phyloP scores from a whole-genome alignment of 1,140 invertebrate genomes.

The Drosophila santomea region DNA sequence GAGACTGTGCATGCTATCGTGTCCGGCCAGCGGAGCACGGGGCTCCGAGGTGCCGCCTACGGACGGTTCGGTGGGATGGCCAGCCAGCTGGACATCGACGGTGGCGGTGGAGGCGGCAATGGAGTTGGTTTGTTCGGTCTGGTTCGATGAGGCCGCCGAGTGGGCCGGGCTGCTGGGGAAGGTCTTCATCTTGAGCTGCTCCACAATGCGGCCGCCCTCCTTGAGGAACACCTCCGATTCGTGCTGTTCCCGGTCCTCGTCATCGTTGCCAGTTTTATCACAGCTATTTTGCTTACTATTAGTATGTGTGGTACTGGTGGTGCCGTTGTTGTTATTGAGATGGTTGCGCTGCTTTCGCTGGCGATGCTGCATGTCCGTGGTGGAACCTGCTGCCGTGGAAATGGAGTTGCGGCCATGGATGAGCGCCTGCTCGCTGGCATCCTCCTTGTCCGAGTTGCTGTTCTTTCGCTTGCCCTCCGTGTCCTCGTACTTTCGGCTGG shows the following conservation, averaged over 20 bases:
- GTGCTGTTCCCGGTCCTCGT: slow-evolving; percentile 48
- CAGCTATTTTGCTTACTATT: slow-evolving; percentile 70
- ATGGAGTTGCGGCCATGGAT: slow-evolving; percentile 53
- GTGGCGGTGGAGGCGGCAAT: slow-evolving; percentile 35
- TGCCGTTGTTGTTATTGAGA: slow-evolving; percentile 48
- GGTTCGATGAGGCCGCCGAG: slow-evolving; percentile 76
- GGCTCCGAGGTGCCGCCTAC: slow-evolving; percentile 25
- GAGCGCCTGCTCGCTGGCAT: slow-evolving; percentile 63
- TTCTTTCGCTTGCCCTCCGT: slow-evolving; percentile 76
- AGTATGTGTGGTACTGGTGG: not conserved
- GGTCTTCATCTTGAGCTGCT: slow-evolving; percentile 66
- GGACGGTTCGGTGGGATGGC: slow-evolving; percentile 39
- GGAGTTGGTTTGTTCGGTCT: slow-evolving; percentile 76
- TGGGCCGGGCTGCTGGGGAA: slow-evolving; percentile 70
- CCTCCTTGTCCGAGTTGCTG: slow-evolving; percentile 83
- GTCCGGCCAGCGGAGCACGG: slow-evolving; percentile 63
- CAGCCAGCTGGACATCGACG: slow-evolving; percentile 42
- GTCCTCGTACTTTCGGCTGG: slow-evolving; percentile 67
- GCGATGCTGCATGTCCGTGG: slow-evolving; percentile 76
- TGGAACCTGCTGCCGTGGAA: not conserved
- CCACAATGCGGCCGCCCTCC: slow-evolving; percentile 60
- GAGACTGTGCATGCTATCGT: slow-evolving; percentile 70
- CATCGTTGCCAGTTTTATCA: slow-evolving; percentile 74
- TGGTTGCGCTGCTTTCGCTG: slow-evolving; percentile 71
- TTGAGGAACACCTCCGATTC: slow-evolving; percentile 64